Base-by-base conservation (phyloP, 2,797 vertebrate genomes). In the Phrynocephalus forsythii region DNA sequence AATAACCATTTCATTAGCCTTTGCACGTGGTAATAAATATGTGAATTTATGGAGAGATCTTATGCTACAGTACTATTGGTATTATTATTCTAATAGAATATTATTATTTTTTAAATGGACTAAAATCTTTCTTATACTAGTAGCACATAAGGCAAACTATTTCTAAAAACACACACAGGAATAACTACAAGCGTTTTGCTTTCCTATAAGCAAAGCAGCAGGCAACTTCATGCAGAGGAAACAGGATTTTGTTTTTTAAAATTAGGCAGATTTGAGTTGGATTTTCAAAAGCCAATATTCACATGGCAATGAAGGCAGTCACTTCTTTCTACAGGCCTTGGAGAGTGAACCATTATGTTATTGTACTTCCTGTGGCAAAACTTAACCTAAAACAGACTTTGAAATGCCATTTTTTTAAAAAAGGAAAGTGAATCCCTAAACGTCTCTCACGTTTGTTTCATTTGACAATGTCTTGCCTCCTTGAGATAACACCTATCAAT, bases 361-460 rank as follows among this genome's bases (percentile, higher is more conserved):
- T 13, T n/a, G 5, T 77, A 30, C 9, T 9, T 81, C 60, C 11
- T 66, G 9, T 38, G 60, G 10, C 30, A 63, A 30, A n/a, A 50
- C 13, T n/a, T n/a, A 56, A 56, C 33, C 13, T 22, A 79, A 13
- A 79, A 7, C 33, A 24, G 78, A 63, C 18, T 24, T 20, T 79
- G 7, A 81, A 81, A 30, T 63, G n/a, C 9, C 6, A 33, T 22
- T 63, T 38, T 44, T 44, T 44, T 44, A 44, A 44, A 44, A 44
- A 2, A 15, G 20, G 15, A 63, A 81, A 38, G 38, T 60, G 79
- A 38, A 81, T 67, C 24, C 79, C 33, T 15, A 15, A 26, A 18
- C 30, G 30, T 81, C 79, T 81, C 79, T 81, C 60, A 81, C 79
- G 38, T 81, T 81, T 81, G 56, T 81, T 67, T 44, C 79, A 81